Conservation (phyloP, 2,113 vertebrate genomes). For the Gorsachius goisagi region DNA sequence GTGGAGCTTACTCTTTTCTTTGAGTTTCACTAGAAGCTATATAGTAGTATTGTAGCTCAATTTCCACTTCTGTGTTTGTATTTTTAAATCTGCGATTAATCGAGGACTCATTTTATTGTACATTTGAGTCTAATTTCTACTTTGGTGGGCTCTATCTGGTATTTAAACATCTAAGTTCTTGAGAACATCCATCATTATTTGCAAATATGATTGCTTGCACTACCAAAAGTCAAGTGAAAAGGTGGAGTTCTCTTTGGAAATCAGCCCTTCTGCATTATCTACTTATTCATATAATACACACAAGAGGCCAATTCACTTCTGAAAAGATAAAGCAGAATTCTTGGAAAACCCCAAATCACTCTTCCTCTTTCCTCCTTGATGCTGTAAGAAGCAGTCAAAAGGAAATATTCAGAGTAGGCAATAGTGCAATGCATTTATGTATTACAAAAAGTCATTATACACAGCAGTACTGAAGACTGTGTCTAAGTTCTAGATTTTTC, state of each 20-base stretch:
- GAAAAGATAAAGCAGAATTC: neutral
- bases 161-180: neutral
- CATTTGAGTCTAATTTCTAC: neutral
- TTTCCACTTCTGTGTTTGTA: neutral
- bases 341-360: neutral
- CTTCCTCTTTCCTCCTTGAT: neutral
- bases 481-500: neutral
- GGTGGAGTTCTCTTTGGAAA: neutral
- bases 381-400: neutral
- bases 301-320: neutral
- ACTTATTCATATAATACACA: neutral
- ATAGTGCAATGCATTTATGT: neutral
- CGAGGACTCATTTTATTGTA: neutral
- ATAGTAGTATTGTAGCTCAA: neutral
- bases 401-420: neutral
- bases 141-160: neutral
- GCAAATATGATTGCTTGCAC: neutral
- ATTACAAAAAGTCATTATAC: neutral
- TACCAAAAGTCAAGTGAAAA: neutral
- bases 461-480: neutral
- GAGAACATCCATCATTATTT: neutral
- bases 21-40: too few species aligned
- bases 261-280: neutral
- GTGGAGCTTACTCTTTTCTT: too few species aligned
- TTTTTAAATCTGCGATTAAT: slow-evolving; percentile 15